Evolutionary conservation across 2,888 invertebrate genomes (phyloP).

Genomic region (Pseudanteris insignis): DNA sequence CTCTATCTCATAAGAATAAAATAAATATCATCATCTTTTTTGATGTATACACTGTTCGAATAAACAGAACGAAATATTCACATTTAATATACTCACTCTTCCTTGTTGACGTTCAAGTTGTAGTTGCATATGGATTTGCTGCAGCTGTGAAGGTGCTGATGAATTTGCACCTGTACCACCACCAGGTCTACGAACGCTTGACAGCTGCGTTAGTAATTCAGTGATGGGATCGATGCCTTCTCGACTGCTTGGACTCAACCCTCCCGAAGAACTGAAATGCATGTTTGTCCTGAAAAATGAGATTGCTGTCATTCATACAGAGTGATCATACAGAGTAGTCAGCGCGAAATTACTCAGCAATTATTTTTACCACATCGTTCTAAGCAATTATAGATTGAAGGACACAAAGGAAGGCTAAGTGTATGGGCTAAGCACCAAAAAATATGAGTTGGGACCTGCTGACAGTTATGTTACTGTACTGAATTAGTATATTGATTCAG

Average conservation of each 20-base stretch:
- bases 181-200: constrained; percentile 84
- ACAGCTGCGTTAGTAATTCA: constrained; percentile 93
- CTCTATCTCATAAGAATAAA: too few relatives aligned
- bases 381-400: constrained; percentile 30
- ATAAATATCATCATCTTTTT: too few relatives aligned
- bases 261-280: constrained; percentile 92
- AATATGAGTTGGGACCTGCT: constrained; percentile 7
- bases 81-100: constrained; percentile 63
- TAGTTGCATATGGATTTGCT: constrained; percentile 94
- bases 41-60: neutral
- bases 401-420: constrained; percentile 20
- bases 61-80: neutral
- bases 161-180: constrained; percentile 65
- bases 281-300: constrained; percentile 75
- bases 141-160: constrained; percentile 81
- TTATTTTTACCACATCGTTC: constrained; percentile 21
- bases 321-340: neutral
- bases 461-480: too few relatives aligned
- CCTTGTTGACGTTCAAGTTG: constrained; percentile 91
- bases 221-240: constrained; percentile 97
- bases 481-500: too few relatives aligned
- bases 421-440: constrained; percentile 9
- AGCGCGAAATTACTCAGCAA: constrained; percentile 7
- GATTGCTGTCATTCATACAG: constrained; percentile 9
- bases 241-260: constrained; percentile 87